Base-by-base conservation (phyloP, 2,888 invertebrate species). In the Helleia helle region DNA sequence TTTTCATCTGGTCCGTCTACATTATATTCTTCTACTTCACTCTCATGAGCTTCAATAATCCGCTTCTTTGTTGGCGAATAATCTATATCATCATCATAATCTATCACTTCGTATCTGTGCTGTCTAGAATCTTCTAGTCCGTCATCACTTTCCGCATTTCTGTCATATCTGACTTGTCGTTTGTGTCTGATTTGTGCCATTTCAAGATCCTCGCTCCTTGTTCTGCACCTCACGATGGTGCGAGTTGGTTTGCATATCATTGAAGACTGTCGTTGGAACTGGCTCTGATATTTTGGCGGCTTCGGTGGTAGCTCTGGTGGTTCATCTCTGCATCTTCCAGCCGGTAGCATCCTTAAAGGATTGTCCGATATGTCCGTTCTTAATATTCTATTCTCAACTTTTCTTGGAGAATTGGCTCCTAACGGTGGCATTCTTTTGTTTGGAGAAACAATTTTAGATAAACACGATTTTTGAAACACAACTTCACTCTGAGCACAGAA, bases 401-500 rank as follows among this genome's bases (percentile, higher is more conserved):
- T 85, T 48, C 86, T 68, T 0, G 87, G 84, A 0, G 84, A 80
- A 55, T 64, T 88, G 41, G 69, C 79, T 18, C 84, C 86, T 22
- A 84, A 49, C 1, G 83, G 86, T 0, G 79, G 61, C 65, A 80
- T 86, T 53, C 61, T 58, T 9, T 67, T 57, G 9, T 71, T 65
- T 0, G 75, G 71, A 1, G 68, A 63, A 1, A 62, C 58, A 0
- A 77, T 59, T 44, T 73, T 73, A 0, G 71, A 66, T 6, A 71
- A 53, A 26, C 75, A 72, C 59, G 68, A 65, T 39, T 83, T 83
- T 46, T 86, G 80, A 44, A 76, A 85, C 18, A 77, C 56, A 50
- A 71, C 89, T 59, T 93, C 93, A 62, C 93, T 93, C 71, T 92
- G 90, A 17, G 90, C 89, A 62, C 92, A 92, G 62, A 93, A 93